Base-by-base conservation (phyloP, 92 coral and sea anemone genomes). In the Pocillopora meandrina region DNA sequence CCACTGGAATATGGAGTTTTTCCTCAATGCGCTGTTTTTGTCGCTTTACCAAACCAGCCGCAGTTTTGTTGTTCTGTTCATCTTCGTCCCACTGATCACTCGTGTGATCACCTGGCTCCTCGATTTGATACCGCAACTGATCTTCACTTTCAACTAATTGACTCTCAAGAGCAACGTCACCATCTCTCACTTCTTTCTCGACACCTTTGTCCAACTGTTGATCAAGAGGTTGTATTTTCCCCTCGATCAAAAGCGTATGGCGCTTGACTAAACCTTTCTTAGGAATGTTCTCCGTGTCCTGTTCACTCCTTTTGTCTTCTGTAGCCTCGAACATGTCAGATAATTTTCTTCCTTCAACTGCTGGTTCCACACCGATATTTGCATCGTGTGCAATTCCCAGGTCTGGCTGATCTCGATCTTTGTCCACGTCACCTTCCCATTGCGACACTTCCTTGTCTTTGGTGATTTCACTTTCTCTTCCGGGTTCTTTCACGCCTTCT, bases 201-300 rank as follows among this genome's bases (percentile, higher is more conserved):
- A 12, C 23, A 19, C 9, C 71, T 81, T 16, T 60, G 72, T 52
- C 77, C 18, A 78, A 26, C n/a, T 85, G 84, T 56, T 84, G 88
- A 13, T 57, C 71, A 23, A 65, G 65, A 36, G 71, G 81, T 65
- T 80, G 87, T 72, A 89, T 31, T 33, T 72, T 77, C 18, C 77
- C 91, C 83, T 92, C 93, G 19, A 90, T 90, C 21, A 90, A 23
- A 49, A 81, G 75, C 64, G 91, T 90, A 49, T 92, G 89, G 20
- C 93, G 93, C 80, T 90, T 90, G 20, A 92, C 95, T 23, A 85
- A 66, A 21, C 92, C 92, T 55, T 64, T 61, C 79, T 79, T 72
- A 31, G 62, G 87, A 71, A 67, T 58, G 65, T 52, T 19, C 21
- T 83, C 84, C n/a, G 62, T 69, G 69, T 83, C 84, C 18, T 64